Conservation (phyloP, 2,113 vertebrate species). For the Axis porcinus region DNA sequence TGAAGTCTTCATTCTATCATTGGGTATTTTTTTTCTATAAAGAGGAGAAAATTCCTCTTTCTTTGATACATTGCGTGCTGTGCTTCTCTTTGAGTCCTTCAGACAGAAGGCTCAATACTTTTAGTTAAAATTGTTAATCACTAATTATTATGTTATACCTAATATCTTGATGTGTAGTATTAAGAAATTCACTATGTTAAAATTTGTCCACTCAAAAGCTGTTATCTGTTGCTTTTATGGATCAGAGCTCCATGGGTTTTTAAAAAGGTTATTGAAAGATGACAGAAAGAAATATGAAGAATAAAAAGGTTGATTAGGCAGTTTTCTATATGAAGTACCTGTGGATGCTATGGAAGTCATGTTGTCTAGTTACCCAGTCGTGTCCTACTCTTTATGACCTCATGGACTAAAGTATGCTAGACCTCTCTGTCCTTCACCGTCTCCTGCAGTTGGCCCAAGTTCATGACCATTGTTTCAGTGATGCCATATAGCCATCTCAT, state of each 20-base stretch:
- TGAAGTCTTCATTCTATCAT: neutral
- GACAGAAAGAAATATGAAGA: neutral
- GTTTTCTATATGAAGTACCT: neutral
- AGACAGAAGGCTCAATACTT: neutral
- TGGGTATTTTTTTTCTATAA: neutral
- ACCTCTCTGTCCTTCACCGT: neutral
- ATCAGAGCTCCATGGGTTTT: neutral
- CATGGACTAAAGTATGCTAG: neutral
- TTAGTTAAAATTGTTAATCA: conserved; percentile 1
- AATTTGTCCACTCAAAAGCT: neutral
- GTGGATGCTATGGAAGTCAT: neutral
- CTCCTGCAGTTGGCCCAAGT: neutral
- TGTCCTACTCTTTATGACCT: neutral
- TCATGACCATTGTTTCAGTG: neutral
- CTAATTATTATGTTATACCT: neutral
- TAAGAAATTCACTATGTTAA: neutral
- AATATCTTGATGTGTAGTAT: neutral
- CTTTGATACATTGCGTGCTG: neutral
- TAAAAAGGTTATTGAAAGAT: neutral
- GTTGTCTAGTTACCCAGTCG: neutral
- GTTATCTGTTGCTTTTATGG: neutral
- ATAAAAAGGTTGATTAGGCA: neutral
- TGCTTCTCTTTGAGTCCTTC: neutral
- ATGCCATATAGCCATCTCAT: neutral
- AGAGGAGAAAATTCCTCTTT: neutral